Evolutionary conservation across 2,888 invertebrate species (phyloP).

Genomic region (Scaeva pyrastri): DNA sequence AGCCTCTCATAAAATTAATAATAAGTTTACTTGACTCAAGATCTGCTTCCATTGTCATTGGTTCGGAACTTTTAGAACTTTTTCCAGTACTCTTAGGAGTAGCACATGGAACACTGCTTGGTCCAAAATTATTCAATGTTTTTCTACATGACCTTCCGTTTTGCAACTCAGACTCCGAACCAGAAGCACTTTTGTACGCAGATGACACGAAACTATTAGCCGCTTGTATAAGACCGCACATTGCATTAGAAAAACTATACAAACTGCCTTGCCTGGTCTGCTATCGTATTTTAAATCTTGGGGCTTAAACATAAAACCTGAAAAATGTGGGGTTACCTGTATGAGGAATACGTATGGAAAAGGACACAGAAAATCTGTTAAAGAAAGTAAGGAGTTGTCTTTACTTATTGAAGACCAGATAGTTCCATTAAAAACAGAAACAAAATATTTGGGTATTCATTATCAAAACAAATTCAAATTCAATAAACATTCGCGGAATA

Average conservation of each 20-base stretch:
- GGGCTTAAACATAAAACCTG: no score
- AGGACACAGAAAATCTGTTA: no score
- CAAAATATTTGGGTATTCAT: conserved; percentile 15
- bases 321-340: no score
- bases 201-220: not conserved
- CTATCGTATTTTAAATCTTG: no score
- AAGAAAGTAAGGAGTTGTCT: not conserved
- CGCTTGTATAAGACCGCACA: no score
- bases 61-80: no score
- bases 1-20: no score
- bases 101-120: no score
- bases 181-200: not conserved
- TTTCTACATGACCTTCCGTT: not conserved
- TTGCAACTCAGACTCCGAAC: not conserved
- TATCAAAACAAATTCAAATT: conserved; percentile 7
- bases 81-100: no score
- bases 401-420: not conserved
- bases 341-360: no score
- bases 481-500: not conserved
- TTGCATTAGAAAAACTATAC: not conserved
- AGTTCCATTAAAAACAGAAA: conserved; percentile 13
- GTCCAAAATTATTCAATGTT: not conserved
- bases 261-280: not conserved
- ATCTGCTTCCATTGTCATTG: no score
- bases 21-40: no score